A percentile compares a stretch with the other conserved stretches of the same genome.
Evolutionary conservation across 2,797 vertebrate species (phyloP).

Genomic region (Scarus forsteni): DNA sequence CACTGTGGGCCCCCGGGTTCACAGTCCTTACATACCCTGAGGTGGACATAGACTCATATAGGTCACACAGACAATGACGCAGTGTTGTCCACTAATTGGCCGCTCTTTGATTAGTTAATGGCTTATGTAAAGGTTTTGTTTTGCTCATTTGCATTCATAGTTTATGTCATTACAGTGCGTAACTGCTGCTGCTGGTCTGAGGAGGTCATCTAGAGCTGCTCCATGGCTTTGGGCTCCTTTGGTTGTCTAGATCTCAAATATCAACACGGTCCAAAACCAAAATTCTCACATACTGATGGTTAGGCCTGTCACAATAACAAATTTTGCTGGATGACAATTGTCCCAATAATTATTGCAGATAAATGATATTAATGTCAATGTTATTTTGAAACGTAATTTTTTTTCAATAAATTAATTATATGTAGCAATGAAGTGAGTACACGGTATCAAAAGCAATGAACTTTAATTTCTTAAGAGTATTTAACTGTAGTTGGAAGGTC

Average conservation of each 20-base stretch:
- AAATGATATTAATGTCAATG: too few species aligned
- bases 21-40: not conserved
- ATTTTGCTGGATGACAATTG: too few species aligned
- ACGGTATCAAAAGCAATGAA: too few species aligned
- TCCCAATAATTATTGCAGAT: too few species aligned
- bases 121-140: conserved; percentile 4
- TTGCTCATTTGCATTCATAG: conserved; percentile 4
- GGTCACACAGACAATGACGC: conserved; percentile 48
- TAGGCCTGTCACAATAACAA: too few species aligned
- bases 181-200: not conserved
- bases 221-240: not conserved
- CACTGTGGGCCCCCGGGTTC: not conserved
- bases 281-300: too few species aligned
- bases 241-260: not conserved
- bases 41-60: conserved; percentile 17
- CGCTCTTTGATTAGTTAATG: not conserved
- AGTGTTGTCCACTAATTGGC: conserved; percentile 36
- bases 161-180: not conserved
- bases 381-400: too few species aligned
- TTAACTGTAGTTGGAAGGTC: too few species aligned
- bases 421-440: too few species aligned
- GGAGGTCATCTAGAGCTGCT: not conserved
- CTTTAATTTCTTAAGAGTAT: too few species aligned
- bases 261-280: not conserved
- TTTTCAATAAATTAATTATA: too few species aligned